phyloP scores from a whole-genome alignment of 2,797 vertebrate genomes.

The Hipposideros larvatus region DNA sequence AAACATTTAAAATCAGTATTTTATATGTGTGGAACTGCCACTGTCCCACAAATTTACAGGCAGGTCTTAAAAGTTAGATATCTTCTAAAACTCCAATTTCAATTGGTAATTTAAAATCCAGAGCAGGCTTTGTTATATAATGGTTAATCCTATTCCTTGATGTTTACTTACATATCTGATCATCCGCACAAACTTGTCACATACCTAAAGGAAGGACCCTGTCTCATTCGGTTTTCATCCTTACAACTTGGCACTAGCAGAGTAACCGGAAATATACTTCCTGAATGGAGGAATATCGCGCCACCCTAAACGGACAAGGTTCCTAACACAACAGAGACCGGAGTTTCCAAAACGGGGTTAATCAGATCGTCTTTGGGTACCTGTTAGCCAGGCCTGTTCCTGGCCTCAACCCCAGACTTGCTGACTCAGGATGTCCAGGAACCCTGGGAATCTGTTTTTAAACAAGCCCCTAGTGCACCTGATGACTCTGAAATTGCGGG shows the following conservation, averaged over 20 bases:
- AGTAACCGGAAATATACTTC: background rate
- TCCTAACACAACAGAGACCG: background rate
- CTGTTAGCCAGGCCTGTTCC: background rate
- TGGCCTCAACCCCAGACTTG: background rate
- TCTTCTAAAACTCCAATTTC: background rate
- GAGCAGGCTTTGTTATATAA: background rate
- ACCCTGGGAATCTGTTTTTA: slow-evolving; percentile 45
- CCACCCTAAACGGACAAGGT: background rate
- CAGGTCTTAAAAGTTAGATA: background rate
- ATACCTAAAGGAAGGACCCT: background rate
- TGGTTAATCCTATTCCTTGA: background rate
- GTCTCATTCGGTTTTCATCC: background rate
- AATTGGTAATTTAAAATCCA: background rate
- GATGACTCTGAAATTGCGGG: slow-evolving; percentile 68
- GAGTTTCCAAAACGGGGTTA: background rate
- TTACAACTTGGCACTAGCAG: background rate
- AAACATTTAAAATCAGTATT: slow-evolving; percentile 30
- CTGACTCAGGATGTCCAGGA: slow-evolving; percentile 69
- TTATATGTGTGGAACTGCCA: background rate
- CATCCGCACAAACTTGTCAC: background rate
- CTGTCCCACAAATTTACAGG: background rate
- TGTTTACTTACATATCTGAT: background rate
- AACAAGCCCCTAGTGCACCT: background rate
- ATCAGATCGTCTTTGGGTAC: slow-evolving; percentile 54
- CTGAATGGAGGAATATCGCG: background rate